phyloP scores from a whole-genome alignment of 2,888 invertebrate genomes.

The Drosophila rellima region DNA sequence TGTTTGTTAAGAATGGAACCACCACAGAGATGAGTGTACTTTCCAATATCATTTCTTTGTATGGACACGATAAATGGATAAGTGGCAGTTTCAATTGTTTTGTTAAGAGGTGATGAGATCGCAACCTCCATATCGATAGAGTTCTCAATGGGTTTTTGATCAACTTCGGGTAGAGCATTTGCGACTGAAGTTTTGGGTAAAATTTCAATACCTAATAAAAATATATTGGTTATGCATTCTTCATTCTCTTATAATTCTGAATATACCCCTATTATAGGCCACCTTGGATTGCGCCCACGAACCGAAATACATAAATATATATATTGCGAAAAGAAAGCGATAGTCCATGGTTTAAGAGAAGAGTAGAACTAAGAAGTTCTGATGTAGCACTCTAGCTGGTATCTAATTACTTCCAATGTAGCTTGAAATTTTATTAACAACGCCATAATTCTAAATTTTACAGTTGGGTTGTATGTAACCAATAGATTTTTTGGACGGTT shows the following conservation, averaged over 20 bases:
- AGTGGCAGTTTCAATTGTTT: neutral
- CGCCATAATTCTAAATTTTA: constrained; percentile 12
- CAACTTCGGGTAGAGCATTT: neutral
- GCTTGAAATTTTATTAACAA: constrained; percentile 6
- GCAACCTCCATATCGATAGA: neutral
- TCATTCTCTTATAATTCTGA: neutral
- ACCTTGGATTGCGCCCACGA: neutral
- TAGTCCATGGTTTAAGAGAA: constrained; percentile 1
- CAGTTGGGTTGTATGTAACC: neutral
- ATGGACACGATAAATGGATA: constrained; percentile 66
- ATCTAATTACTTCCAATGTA: neutral
- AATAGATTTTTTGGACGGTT: neutral
- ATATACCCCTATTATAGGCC: constrained; percentile 18
- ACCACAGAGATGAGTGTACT: constrained; percentile 76
- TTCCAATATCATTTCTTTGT: constrained; percentile 41
- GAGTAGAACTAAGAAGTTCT: neutral
- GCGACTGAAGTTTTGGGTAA: neutral
- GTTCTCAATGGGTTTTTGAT: neutral
- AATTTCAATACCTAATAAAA: neutral
- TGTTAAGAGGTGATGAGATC: neutral
- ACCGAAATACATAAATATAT: neutral
- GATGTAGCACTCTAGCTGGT: neutral
- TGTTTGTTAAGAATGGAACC: constrained; percentile 80
- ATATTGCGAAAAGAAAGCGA: neutral
- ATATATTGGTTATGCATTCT: neutral